These are phyloP conservation scores for Aphidius ervi DNA, from an alignment of 1,140 invertebrate species.

Conservation along the genomic window DNA sequence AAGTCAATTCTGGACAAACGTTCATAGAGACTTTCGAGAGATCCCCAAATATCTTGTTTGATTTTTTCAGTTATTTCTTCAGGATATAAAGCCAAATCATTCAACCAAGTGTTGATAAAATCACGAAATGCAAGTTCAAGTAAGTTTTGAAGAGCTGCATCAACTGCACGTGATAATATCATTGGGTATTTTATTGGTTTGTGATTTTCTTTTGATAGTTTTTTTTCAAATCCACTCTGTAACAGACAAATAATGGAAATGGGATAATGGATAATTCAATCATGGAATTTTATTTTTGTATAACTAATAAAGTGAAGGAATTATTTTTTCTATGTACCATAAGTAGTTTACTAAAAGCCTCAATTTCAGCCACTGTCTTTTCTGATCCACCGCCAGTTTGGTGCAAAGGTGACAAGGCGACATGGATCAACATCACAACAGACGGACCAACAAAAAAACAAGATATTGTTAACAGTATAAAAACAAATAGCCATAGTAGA, in stretches of 20 bases:
- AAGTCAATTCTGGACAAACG: slow-evolving; percentile 71
- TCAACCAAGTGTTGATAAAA: slow-evolving; percentile 73
- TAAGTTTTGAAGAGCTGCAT: slow-evolving; percentile 76
- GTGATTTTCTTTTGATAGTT: slow-evolving; percentile 26
- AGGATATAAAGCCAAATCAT: slow-evolving; percentile 60
- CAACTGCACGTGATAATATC: slow-evolving; percentile 75
- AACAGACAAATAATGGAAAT: slow-evolving; percentile 5
- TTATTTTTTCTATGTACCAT: slow-evolving; percentile 40
- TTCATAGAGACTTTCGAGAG: slow-evolving; percentile 70
- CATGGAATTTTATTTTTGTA: neutral
- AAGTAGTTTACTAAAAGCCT: slow-evolving; percentile 51
- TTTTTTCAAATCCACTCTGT: slow-evolving; percentile 44
- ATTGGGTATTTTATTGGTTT: slow-evolving; percentile 58
- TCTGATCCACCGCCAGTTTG: slow-evolving; percentile 50
- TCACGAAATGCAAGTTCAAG: slow-evolving; percentile 76
- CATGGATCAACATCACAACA: slow-evolving; percentile 50
- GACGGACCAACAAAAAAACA: slow-evolving; percentile 43
- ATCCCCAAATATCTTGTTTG: slow-evolving; percentile 80
- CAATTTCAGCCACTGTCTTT: slow-evolving; percentile 49
- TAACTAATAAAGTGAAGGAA: slow-evolving; percentile 6
- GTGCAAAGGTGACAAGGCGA: slow-evolving; percentile 53
- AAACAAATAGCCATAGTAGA: slow-evolving; percentile 39
- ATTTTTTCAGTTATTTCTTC: slow-evolving; percentile 60
- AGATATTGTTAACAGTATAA: slow-evolving; percentile 39
- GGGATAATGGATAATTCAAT: slow-evolving; percentile 1